Evolutionary conservation across 2,888 invertebrate genomes (phyloP).

Genomic region (Cabera pusaria): DNA sequence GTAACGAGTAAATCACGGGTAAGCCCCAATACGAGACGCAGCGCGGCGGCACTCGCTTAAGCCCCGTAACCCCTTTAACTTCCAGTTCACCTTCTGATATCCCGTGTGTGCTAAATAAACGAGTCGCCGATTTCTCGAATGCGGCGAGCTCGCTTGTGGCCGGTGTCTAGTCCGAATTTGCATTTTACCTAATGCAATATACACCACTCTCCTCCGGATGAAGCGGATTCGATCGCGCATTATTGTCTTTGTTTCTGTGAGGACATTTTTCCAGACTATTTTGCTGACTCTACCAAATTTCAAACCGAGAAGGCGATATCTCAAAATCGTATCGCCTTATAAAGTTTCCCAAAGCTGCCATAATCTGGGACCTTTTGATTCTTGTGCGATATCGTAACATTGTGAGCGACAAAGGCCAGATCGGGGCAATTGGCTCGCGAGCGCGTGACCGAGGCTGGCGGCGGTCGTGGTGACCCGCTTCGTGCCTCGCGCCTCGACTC

Average conservation of each 20-base stretch:
- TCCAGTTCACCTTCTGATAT: slow-evolving; percentile 58
- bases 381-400: slow-evolving; percentile 39
- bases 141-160: slow-evolving; percentile 20
- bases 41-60: slow-evolving; percentile 55
- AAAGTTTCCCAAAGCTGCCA: slow-evolving; percentile 31
- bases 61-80: slow-evolving; percentile 70
- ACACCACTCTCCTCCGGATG: slow-evolving; percentile 1
- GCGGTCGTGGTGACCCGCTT: slow-evolving; percentile 39
- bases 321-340: slow-evolving; percentile 21
- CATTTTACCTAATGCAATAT: slow-evolving; percentile 15
- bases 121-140: slow-evolving; percentile 42
- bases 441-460: slow-evolving; percentile 46
- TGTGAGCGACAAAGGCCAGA: slow-evolving; percentile 37
- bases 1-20: slow-evolving; percentile 77
- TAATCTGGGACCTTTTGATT: slow-evolving; percentile 32
- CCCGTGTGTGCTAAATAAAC: slow-evolving; percentile 54
- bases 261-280: neutral
- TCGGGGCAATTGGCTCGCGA: slow-evolving; percentile 33
- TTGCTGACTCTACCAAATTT: neutral
- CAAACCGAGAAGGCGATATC: slow-evolving; percentile 12
- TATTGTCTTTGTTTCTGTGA: no score
- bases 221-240: neutral
- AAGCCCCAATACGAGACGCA: slow-evolving; percentile 72
- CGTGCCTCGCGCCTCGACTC: slow-evolving; percentile 48
- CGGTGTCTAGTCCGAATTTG: slow-evolving; percentile 13